Base-by-base conservation (phyloP, 2,888 invertebrate genomes). In the Seira sanloemensis region DNA sequence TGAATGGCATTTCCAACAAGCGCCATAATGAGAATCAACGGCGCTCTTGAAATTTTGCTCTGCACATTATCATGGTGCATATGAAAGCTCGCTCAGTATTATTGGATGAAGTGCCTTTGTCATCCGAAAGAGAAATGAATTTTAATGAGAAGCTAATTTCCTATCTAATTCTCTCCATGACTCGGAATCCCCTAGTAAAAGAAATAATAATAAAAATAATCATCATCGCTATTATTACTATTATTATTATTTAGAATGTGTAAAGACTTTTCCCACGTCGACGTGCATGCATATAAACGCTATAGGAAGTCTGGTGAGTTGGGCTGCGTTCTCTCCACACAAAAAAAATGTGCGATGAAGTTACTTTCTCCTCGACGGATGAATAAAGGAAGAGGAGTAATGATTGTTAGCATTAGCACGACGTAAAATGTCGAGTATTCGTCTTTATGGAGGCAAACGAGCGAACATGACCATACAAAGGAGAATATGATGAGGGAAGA, bases 71-170 rank as follows among this genome's bases (percentile, higher is more conserved):
- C 21, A 12, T 23, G 62, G 25, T 68, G 76, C 25, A 68, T n/a
- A n/a, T 50, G 25, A 68, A 54, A 58, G 21, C 21, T 62, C 23
- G 21, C 62, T n/a, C n/a, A n/a, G 69, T 21, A 19, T 71, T 27
- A 25, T 46, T 26, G 27, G 46, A 71, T 46, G n/a, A 26, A 27
- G 24, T 67, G n/a, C n/a, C 68, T 62, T 54, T 69, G 27, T 25
- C 54, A 76, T 68, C 19, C 68, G 27, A 46, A 75, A 50, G 67
- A 25, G 77, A 54, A 83, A 73, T 83, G 77, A 83, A 83, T 83
- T 83, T 83, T 83, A 83, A 77, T 77, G 77, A 77, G 77, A 67
- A 78, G 77, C 82, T 83, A 83, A 83, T 83, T 83, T 68, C 62
- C 77, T 67, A 54, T 73, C 67, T 67, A 24, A 66, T 46, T 65